Base-by-base conservation (phyloP, 92 coral and sea anemone species). In the Galaxea fascicularis region DNA sequence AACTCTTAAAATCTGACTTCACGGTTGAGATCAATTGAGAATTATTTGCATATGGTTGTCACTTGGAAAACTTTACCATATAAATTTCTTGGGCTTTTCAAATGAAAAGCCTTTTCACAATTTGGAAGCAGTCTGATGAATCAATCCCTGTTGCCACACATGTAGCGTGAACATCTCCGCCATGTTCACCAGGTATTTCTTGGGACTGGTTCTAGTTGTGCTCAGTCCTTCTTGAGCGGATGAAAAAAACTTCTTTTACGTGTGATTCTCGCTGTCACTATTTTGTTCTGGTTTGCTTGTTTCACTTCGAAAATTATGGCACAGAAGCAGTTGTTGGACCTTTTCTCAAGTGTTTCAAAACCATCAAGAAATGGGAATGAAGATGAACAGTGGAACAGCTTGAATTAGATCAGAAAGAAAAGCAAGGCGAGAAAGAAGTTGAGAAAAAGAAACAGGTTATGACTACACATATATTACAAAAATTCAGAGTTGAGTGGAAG, bases 141-240 rank as follows among this genome's bases (percentile, higher is more conserved):
- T n/a, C 44, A 79, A 9, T 79, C 74, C 84, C 75, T 3, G n/a
- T 47, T 71, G 59, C 76, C 76, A 47, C 21, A 39, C 59, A 47
- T 29, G 3, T 14, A 45, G 22, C 27, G 56, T 51, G 30, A 24
- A 47, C 76, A 4, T 41, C 6, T 74, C 79, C 20, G 35, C 76
- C 76, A 53, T 68, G 52, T 80, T 80, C 64, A 74, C 77, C 57
- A 13, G 65, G 77, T 80, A 68, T 68, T 80, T 80, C 85, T 80
- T 65, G 66, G 76, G 39, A 52, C 66, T 80, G 85, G 85, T 81
- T 66, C 77, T 70, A 81, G 86, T 41, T 30, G 56, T 81, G 86
- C 86, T 81, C 66, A 81, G 56, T 81, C 78, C 78, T 81, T 81
- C 86, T 70, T 57, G 31, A 65, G 71, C 12, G 44, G 79, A 74